Conservation (phyloP, 2,888 invertebrate genomes). For the Steinernema hermaphroditum region DNA sequence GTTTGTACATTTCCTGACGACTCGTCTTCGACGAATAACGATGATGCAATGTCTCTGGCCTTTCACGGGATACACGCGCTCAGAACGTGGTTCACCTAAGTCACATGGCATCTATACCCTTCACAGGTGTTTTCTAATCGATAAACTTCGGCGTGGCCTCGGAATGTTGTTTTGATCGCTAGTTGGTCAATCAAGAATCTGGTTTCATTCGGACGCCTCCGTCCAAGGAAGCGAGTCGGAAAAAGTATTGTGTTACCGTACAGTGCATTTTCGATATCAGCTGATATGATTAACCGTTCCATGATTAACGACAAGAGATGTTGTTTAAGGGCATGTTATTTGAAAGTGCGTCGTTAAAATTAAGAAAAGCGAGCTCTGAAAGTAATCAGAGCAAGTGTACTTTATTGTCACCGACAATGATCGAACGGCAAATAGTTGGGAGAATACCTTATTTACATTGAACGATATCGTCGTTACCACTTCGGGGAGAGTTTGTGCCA, state of each 20-base stretch:
- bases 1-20: constrained; percentile 21
- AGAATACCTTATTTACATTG: too few species aligned
- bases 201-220: background rate
- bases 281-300: background rate
- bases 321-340: too few species aligned
- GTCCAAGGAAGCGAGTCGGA: constrained; percentile 20
- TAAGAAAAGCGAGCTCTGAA: too few species aligned
- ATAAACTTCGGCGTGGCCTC: background rate
- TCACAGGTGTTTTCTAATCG: background rate
- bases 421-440: too few species aligned
- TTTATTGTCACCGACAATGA: too few species aligned
- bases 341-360: too few species aligned
- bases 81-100: background rate
- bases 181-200: constrained; percentile 1
- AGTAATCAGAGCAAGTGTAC: too few species aligned
- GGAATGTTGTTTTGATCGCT: constrained; percentile 19
- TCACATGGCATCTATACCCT: background rate
- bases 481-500: constrained; percentile 64
- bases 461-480: constrained; percentile 48
- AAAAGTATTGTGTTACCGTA: background rate
- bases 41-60: background rate
- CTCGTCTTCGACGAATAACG: constrained; percentile 29
- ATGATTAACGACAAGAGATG: too few species aligned
- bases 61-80: background rate
- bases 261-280: background rate